Evolutionary conservation across 2,888 invertebrate species (phyloP), one percentile per base, ranked within the genome.

Genomic region (Eugnorisma glareosa): DNA sequence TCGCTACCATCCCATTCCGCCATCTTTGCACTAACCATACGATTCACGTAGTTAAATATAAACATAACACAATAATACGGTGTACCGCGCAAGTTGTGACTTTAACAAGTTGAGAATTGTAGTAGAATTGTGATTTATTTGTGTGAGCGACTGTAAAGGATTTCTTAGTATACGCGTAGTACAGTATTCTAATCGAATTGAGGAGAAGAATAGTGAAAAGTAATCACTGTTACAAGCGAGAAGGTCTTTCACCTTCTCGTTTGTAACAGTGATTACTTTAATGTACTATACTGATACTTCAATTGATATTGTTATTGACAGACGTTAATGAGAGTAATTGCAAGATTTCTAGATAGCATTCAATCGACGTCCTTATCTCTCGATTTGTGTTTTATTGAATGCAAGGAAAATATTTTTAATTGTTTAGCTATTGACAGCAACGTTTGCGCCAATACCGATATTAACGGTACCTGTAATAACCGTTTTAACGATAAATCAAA

Each of bases 401-500:
- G 11, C 11, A 54, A 28, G 28, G 15, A 3, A 64, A 40, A n/a
- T 40, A 18, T 31, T 24, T 45, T 28, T 7, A 24, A 28, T 18
- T 0, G 13, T 43, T 59, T 7, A 51, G 94, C 94, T 5, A 95
- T 95, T 15, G 95, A 95, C 80, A 93, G 95, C 73, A 95, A 96
- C 75, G 89, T 94, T 15, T 93, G 94, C 79, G 94, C 93, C 0
- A 94, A 93, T 45, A 86, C 76, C 7, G 77, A 71, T 63, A 67
- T 63, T 75, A 80, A 35, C 54, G 54, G 4, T 57, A 57, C 8
- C 24, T 15, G n/a, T 10, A 21, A 13, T 59, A 75, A 37, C 37
- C 5, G 59, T 45, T 75, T n/a, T 75, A 61, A 37, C 51, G 48
- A 1, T 81, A 24, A 45, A n/a, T 45, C 31, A 37, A 31, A 70